phyloP scores from a whole-genome alignment of 35 echinoderm and acorn worm genomes.

The Heliocidaris tuberculata region DNA sequence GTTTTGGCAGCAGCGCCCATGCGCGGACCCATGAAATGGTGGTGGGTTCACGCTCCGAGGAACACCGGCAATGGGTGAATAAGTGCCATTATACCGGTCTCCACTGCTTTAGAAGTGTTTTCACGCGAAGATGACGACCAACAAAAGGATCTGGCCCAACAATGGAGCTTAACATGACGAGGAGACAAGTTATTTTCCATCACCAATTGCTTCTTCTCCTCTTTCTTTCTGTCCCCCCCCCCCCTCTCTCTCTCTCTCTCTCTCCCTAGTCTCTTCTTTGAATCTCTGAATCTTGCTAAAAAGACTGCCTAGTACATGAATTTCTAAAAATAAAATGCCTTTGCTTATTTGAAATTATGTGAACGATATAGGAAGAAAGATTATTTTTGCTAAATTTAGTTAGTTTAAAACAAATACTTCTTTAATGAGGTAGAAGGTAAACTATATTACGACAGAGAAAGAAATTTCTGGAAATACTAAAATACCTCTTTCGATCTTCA shows the following conservation, averaged over 20 bases:
- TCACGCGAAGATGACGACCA: constrained; percentile 21
- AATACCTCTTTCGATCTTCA: neutral
- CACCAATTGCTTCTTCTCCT: neutral
- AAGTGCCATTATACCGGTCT: neutral
- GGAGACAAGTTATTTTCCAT: neutral
- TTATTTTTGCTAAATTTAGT: neutral
- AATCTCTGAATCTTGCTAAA: neutral
- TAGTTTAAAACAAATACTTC: neutral
- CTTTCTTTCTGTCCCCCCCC: neutral
- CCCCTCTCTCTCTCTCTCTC: too few species aligned
- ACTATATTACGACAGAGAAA: neutral
- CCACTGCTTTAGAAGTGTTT: constrained; percentile 31
- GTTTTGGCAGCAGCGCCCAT: neutral
- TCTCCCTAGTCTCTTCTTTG: too few species aligned
- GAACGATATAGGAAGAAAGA: too few species aligned
- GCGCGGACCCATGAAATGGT: neutral
- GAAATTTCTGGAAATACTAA: neutral
- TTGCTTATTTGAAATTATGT: neutral
- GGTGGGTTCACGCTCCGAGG: neutral
- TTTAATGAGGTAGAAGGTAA: neutral
- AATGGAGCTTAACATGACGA: neutral
- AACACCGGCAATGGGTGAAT: neutral
- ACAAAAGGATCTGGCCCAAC: constrained; percentile 13
- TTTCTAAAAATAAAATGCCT: neutral
- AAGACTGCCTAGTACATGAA: neutral